These are phyloP conservation scores for Tachyglossus aculeatus DNA, from an alignment of 2,797 vertebrate genomes.

Conservation along the genomic window DNA sequence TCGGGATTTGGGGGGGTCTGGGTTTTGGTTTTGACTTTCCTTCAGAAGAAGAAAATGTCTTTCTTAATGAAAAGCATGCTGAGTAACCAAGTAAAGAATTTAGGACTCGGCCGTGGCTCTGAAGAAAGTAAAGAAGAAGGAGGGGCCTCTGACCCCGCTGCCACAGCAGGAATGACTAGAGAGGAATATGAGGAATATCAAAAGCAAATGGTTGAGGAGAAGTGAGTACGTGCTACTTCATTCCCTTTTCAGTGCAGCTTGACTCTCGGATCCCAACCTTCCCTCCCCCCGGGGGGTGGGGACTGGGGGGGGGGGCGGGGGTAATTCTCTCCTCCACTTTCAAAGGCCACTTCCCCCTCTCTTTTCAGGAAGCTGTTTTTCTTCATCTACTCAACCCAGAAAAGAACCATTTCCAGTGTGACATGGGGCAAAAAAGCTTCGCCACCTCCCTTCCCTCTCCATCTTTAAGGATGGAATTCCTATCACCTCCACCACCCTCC, in stretches of 20 bases:
- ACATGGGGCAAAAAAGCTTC: not conserved
- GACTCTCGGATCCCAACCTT: not conserved
- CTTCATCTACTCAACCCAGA: not conserved
- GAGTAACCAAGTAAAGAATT: slow-evolving; percentile 91
- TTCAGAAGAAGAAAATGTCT: slow-evolving; percentile 78
- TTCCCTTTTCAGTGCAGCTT: not conserved
- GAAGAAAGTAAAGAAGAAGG: slow-evolving; percentile 89
- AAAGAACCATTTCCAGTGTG: no score
- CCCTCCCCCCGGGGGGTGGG: no score
- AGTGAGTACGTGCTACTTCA: slow-evolving; percentile 82
- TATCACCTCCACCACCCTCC: no score
- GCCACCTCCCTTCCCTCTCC: not conserved
- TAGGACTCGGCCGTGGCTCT: slow-evolving; percentile 89
- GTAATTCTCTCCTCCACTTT: not conserved
- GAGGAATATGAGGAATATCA: slow-evolving; percentile 98
- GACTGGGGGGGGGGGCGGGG: no score
- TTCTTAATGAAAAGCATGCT: slow-evolving; percentile 96
- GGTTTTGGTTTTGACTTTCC: slow-evolving; percentile 19
- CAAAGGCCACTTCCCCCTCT: not conserved
- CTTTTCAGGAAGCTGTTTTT: not conserved
- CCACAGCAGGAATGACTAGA: slow-evolving; percentile 93
- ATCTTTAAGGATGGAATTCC: not conserved
- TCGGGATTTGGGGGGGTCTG: not conserved
- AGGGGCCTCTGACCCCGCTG: slow-evolving; percentile 85
- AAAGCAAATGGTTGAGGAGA: slow-evolving; percentile 96